These are phyloP conservation scores for Scopus umbretta DNA, from an alignment of 2,113 vertebrate genomes.

Conservation along the genomic window DNA sequence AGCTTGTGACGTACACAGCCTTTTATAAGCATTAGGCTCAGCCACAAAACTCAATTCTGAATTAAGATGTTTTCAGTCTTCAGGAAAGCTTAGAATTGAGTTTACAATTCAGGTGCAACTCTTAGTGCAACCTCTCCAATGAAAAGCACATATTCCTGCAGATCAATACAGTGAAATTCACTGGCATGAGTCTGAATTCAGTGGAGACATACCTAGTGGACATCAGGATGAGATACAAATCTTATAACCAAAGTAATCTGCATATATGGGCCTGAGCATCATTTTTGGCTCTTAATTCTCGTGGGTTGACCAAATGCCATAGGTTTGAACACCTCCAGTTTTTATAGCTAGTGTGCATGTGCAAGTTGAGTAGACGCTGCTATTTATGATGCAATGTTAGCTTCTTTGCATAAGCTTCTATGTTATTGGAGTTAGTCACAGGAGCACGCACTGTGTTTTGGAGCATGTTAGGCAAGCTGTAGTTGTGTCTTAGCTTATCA, in stretches of 20 bases:
- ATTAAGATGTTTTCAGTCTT: neutral
- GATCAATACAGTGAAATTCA: neutral
- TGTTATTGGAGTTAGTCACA: neutral
- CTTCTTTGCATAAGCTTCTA: neutral
- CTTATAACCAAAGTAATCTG: neutral
- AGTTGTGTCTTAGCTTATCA: neutral
- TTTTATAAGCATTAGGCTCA: neutral
- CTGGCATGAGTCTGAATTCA: neutral
- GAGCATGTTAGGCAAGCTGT: neutral
- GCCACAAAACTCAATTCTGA: neutral
- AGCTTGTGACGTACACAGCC: neutral
- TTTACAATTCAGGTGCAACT: neutral
- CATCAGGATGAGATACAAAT: neutral
- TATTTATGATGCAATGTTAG: neutral
- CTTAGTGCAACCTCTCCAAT: neutral
- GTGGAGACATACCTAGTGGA: neutral
- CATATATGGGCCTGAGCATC: neutral
- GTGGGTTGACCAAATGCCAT: neutral
- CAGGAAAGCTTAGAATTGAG: neutral
- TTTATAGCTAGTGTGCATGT: neutral
- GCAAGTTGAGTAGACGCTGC: neutral
- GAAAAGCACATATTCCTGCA: neutral
- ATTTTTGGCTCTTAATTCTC: neutral
- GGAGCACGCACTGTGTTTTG: neutral
- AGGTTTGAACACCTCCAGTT: neutral